Percentiles rank a stretch among this genome's conserved stretches.
These are phyloP conservation scores for Monoplex corrugatus DNA, from an alignment of 2,888 invertebrate species.

Conservation along the genomic window DNA sequence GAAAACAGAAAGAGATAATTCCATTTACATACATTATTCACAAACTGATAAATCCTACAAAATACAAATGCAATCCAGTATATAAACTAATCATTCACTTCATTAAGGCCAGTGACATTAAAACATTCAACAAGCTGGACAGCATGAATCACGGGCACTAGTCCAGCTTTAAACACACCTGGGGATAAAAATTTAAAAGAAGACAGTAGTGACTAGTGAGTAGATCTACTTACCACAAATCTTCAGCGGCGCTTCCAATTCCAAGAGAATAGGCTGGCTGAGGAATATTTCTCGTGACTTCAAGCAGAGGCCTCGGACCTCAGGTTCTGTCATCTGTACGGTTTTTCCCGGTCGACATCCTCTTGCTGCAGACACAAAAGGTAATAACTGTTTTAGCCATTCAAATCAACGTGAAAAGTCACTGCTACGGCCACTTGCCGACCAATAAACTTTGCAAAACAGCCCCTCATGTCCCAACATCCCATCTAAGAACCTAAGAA, in stretches of 20 bases:
- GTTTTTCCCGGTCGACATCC: constrained; percentile 93
- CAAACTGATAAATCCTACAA: no score
- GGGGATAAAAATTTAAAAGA: not conserved
- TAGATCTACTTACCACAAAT: constrained; percentile 83
- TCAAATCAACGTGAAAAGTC: not conserved
- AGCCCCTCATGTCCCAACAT: constrained; percentile 18
- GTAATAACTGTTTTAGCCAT: not conserved
- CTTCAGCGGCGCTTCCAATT: constrained; percentile 85
- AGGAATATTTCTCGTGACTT: constrained; percentile 85
- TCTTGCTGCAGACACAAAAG: constrained; percentile 80
- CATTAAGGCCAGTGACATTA: no score
- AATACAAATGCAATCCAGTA: no score
- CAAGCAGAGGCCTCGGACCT: constrained; percentile 83
- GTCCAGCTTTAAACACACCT: no score
- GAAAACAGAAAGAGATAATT: no score
- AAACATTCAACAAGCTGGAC: no score
- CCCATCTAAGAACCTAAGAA: constrained; percentile 24
- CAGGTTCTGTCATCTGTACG: constrained; percentile 84
- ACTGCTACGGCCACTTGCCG: not conserved
- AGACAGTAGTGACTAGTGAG: not conserved
- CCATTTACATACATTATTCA: no score
- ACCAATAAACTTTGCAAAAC: constrained; percentile 34
- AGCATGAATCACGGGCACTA: no score
- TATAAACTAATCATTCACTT: no score
- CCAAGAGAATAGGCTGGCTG: constrained; percentile 85